Evolutionary conservation across 2,888 invertebrate species (phyloP).

Genomic region (Oxyteleia sp.): DNA sequence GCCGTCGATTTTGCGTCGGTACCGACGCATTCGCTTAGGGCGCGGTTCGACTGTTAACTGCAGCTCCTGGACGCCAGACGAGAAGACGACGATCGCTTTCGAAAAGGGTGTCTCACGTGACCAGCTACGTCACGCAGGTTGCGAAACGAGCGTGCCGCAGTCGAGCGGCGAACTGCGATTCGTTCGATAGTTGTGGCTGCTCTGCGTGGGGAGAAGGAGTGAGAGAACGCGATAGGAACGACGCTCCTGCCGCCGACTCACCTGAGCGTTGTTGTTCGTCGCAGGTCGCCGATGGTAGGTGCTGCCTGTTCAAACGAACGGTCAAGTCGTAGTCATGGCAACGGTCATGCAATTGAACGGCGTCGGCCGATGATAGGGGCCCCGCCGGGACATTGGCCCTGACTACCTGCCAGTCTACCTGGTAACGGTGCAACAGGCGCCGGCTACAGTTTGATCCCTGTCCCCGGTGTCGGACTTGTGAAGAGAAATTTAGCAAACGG

Average conservation of each 20-base stretch:
- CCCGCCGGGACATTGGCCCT: constrained; percentile 12
- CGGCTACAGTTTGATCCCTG: neutral
- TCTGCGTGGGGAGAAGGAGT: constrained; percentile 31
- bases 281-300: constrained; percentile 54
- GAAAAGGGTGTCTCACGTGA: constrained; percentile 83
- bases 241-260: constrained; percentile 54
- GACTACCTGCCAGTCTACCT: constrained; percentile 35
- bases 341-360: constrained; percentile 55
- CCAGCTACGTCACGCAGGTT: constrained; percentile 85
- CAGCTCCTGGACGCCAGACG: constrained; percentile 70
- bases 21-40: constrained; percentile 83
- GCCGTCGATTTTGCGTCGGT: neutral
- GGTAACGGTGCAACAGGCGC: constrained; percentile 34
- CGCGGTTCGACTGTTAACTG: constrained; percentile 81
- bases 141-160: constrained; percentile 85
- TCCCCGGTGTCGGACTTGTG: no score
- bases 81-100: constrained; percentile 73
- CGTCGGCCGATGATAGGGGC: constrained; percentile 18
- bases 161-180: constrained; percentile 62
- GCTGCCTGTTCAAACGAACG: constrained; percentile 55
- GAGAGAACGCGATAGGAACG: constrained; percentile 45
- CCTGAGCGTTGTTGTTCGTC: constrained; percentile 51
- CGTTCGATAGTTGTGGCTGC: constrained; percentile 33
- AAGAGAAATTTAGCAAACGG: no score
- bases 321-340: constrained; percentile 67